Evolutionary conservation across 2,888 invertebrate genomes (phyloP), one percentile per base, ranked within the genome.

Genomic region (Leucophora obtusa): DNA sequence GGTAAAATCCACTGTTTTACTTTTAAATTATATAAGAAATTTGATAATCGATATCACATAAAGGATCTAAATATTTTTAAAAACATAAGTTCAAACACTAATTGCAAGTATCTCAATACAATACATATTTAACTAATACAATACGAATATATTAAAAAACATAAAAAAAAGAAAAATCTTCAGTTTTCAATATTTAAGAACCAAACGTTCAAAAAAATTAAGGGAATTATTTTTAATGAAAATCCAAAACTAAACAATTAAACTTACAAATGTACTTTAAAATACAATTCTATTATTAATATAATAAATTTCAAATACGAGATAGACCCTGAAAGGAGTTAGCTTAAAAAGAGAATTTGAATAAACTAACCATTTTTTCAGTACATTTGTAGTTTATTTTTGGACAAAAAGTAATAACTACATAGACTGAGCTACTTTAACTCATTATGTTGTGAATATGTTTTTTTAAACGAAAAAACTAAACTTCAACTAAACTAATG

Each of bases 1-100:
- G 90, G 88, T 90, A 88, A 87, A 90, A 90, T 90, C 90, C 90
- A 90, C 90, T 90, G 90, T 90, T 90, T 89, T 88, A 88, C 88
- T 88, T 87, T 88, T 84, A 88, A 72, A 71, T 65, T 82, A 59
- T 71, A 17, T 66, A 66, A 73, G 6, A 59, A 54, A 24, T 62
- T 73, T 54, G 6, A 3, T 50, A 51, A 51, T 74, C 15, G 58
- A 43, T 43, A 54, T 33, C 54, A 62, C 50, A 62, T 18, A 59
- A 65, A 68, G 15, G 50, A 65, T 58, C 66, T 70, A 68, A 70
- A 74, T 75, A 24, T 62, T 68, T 68, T 24, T 60, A 69, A 63
- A 33, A 75, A 68, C 56, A 53, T 33, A 62, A 68, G 58, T 47
- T 68, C 47, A 72, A 80, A 75, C 56, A 53, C 62, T 78, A 65